Conservation (phyloP, 2,113 vertebrate species). For the Platichthys stellatus region DNA sequence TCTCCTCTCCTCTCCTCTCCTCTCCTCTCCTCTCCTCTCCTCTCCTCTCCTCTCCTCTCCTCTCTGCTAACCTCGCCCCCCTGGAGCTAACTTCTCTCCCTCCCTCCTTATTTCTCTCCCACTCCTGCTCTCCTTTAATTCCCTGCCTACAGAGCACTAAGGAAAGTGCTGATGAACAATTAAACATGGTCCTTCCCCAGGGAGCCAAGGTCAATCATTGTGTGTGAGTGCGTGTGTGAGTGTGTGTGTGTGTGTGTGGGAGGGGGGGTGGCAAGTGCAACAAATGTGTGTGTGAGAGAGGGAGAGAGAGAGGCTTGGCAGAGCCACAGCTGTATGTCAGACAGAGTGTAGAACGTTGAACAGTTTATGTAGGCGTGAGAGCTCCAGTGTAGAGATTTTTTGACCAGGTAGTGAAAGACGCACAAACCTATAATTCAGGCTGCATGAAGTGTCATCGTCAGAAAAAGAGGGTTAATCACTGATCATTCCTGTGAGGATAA, state of each 20-base stretch:
- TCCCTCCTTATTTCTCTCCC: conserved; percentile 47
- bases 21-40: conserved; percentile 1
- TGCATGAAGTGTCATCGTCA: conserved; percentile 4
- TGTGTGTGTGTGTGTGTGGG: neutral
- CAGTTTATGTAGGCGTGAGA: conserved; percentile 36
- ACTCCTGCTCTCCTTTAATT: conserved; percentile 68
- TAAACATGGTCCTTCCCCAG: conserved; percentile 74
- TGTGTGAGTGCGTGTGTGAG: conserved; percentile 8
- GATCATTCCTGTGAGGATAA: too few species aligned
- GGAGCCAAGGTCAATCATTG: conserved; percentile 70
- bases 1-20: conserved; percentile 18
- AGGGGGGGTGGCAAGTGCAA: too few species aligned
- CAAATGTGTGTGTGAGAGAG: neutral
- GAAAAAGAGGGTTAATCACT: neutral
- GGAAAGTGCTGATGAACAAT: conserved; percentile 81
- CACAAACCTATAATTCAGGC: conserved; percentile 22
- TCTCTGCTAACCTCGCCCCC: conserved; percentile 24
- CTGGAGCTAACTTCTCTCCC: conserved; percentile 47
- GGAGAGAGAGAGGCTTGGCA: conserved; percentile 45
- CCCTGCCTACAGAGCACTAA: conserved; percentile 63
- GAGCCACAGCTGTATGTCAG: too few species aligned
- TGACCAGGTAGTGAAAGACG: neutral
- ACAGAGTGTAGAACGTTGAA: neutral
- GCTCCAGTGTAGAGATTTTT: neutral
- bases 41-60: neutral